Percentiles rank a stretch among this genome's conserved stretches.
phyloP scores from a whole-genome alignment of 2,888 invertebrate species.

The Argyresthia goedartella region DNA sequence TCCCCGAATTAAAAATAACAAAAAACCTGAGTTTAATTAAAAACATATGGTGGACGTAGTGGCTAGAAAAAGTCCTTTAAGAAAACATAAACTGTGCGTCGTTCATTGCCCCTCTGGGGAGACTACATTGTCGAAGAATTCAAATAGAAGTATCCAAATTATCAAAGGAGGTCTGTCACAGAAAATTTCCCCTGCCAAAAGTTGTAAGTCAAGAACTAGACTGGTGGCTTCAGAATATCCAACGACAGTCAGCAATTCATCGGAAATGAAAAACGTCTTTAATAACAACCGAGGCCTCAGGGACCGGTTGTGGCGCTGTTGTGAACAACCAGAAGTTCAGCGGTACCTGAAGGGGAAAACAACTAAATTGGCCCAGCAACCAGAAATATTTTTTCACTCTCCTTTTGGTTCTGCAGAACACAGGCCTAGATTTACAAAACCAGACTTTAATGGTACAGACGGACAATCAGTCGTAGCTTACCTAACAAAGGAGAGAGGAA shows the following conservation, averaged over 20 bases:
- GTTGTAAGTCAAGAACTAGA: background rate
- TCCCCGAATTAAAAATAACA: too few relatives aligned
- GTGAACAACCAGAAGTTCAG: background rate
- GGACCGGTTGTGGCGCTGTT: background rate
- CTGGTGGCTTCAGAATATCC: background rate
- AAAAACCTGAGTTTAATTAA: background rate
- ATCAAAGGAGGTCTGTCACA: background rate
- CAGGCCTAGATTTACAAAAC: too few relatives aligned
- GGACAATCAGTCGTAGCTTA: slow-evolving; percentile 7
- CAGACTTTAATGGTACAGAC: slow-evolving; percentile 2
- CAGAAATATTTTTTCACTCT: too few relatives aligned
- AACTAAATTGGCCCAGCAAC: too few relatives aligned
- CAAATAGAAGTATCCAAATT: background rate
- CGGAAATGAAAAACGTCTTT: background rate
- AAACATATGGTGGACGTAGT: background rate
- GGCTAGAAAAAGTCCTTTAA: background rate
- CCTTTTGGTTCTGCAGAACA: too few relatives aligned
- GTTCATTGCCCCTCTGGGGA: background rate
- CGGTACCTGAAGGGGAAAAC: background rate
- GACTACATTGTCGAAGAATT: background rate
- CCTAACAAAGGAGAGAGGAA: slow-evolving; percentile 4
- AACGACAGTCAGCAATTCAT: background rate
- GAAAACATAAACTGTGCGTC: background rate
- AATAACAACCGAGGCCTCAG: background rate
- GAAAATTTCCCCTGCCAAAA: background rate